Evolutionary conservation across 64 coral and sea anemone genomes (phyloP).

Genomic region (Acropora tenuis): DNA sequence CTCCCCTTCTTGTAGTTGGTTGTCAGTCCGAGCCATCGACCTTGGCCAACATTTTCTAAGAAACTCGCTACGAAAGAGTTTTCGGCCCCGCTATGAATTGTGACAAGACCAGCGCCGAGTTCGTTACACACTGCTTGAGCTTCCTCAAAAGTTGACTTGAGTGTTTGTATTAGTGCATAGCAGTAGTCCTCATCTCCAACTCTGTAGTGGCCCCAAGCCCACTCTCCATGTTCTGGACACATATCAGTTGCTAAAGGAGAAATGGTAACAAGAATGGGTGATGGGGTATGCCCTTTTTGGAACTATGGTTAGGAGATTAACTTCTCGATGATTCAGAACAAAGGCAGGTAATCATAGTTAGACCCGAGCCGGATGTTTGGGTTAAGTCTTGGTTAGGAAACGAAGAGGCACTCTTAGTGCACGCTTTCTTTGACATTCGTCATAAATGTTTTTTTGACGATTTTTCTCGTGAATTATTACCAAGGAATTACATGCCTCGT

Average conservation of each 20-base stretch:
- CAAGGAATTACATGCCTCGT: too few species aligned
- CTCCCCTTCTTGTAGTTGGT: background rate
- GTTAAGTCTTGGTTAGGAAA: too few species aligned
- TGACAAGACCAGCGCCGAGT: background rate
- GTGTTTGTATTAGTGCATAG: background rate
- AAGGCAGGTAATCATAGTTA: too few species aligned
- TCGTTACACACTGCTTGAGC: background rate
- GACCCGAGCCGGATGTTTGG: too few species aligned
- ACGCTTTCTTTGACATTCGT: too few species aligned
- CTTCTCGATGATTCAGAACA: too few species aligned
- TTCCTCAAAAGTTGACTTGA: background rate
- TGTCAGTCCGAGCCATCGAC: background rate
- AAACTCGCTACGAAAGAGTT: constrained; percentile 11
- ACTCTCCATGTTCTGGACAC: background rate
- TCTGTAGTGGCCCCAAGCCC: constrained; percentile 2
- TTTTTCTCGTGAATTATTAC: too few species aligned
- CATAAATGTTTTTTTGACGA: too few species aligned
- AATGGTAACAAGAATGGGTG: background rate
- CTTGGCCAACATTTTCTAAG: background rate
- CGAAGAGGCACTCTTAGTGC: too few species aligned
- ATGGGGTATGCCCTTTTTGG: too few species aligned
- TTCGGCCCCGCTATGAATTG: constrained; percentile 14
- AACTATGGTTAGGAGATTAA: too few species aligned
- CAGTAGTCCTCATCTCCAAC: background rate
- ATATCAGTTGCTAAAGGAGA: background rate